phyloP scores from a whole-genome alignment of 37 sponge, comb jelly and placozoan genomes.

The Petrosia ficiformis region DNA sequence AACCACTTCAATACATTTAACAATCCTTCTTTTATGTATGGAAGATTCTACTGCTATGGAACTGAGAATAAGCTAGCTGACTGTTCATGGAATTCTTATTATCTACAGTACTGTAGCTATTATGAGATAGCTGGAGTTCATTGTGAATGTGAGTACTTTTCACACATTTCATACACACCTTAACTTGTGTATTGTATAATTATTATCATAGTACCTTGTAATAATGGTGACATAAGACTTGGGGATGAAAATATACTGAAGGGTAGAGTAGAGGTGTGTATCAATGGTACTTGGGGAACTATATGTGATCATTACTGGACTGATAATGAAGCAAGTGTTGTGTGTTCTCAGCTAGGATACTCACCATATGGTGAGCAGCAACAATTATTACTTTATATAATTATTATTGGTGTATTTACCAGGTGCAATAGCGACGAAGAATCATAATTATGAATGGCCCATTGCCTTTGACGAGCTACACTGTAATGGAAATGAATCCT shows the following conservation, averaged over 20 bases:
- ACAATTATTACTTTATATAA: background rate
- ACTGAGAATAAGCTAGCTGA: too few species aligned
- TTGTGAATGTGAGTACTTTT: too few species aligned
- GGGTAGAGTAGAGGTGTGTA: slow-evolving; percentile 44
- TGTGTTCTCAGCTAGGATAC: slow-evolving; percentile 22
- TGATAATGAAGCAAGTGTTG: slow-evolving; percentile 6
- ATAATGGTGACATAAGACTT: background rate
- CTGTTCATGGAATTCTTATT: too few species aligned
- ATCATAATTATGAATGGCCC: background rate
- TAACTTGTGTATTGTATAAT: too few species aligned
- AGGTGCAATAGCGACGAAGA: background rate
- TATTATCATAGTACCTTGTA: too few species aligned
- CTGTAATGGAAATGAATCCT: background rate
- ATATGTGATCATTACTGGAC: slow-evolving; percentile 27
- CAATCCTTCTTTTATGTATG: too few species aligned
- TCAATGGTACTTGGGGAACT: slow-evolving; percentile 5
- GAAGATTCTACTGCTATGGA: too few species aligned
- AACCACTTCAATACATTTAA: too few species aligned
- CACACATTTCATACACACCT: too few species aligned
- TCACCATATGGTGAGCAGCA: slow-evolving; percentile 9
- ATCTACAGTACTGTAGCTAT: too few species aligned
- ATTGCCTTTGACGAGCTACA: background rate
- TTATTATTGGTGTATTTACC: too few species aligned
- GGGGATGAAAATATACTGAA: background rate
- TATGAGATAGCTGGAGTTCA: too few species aligned